phyloP scores from a whole-genome alignment of 2,888 invertebrate genomes.

The Odontothrips loti region DNA sequence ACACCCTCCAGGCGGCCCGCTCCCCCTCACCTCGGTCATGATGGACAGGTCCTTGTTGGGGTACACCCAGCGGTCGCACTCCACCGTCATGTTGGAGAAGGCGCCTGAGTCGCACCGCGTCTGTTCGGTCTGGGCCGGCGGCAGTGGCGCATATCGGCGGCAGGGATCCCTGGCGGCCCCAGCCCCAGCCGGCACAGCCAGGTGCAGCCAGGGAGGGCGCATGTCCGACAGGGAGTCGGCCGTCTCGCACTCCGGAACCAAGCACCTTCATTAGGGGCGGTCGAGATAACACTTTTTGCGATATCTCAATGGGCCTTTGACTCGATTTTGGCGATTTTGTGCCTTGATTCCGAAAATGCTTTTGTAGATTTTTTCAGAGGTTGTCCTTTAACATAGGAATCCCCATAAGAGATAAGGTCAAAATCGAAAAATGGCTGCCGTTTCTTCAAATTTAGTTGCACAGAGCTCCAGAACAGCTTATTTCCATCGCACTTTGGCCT shows the following conservation, averaged over 20 bases:
- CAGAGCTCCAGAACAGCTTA: too few relatives aligned
- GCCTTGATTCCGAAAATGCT: background rate
- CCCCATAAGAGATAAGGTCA: too few relatives aligned
- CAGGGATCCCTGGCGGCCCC: background rate
- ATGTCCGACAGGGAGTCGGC: background rate
- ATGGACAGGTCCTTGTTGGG: constrained; percentile 57
- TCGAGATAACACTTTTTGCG: too few relatives aligned
- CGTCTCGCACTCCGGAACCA: background rate
- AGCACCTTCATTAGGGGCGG: background rate
- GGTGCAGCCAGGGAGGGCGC: background rate
- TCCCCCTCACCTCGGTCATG: constrained; percentile 59
- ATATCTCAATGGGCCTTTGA: too few relatives aligned
- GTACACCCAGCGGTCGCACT: constrained; percentile 29
- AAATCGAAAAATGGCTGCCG: too few relatives aligned
- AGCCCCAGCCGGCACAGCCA: background rate
- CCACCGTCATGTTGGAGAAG: background rate
- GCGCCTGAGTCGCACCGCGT: background rate
- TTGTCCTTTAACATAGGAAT: too few relatives aligned
- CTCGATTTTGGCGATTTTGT: too few relatives aligned
- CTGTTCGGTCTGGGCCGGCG: background rate
- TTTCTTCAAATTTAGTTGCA: too few relatives aligned
- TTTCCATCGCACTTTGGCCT: too few relatives aligned
- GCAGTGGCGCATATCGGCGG: background rate
- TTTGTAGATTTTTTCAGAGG: too few relatives aligned
- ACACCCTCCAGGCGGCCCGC: background rate